These are phyloP conservation scores for Drosophila silvestris DNA, from an alignment of 2,888 invertebrate genomes.

Conservation along the genomic window DNA sequence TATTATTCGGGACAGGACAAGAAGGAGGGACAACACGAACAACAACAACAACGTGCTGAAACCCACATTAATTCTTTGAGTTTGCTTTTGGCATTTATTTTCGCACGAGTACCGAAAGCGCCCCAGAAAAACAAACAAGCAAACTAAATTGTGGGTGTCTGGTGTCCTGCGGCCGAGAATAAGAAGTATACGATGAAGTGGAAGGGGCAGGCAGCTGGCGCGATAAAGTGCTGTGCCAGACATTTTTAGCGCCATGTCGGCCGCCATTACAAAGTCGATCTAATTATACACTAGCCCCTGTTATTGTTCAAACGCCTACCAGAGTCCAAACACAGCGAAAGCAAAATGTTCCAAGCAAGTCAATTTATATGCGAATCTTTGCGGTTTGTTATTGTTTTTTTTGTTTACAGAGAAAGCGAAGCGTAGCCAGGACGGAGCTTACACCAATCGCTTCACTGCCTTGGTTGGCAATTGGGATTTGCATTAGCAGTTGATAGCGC, in stretches of 20 bases:
- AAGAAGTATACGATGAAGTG: background rate
- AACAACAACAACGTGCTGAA: conserved; percentile 31
- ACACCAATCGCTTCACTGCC: conserved; percentile 53
- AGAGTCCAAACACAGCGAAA: conserved; percentile 4
- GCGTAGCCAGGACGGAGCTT: conserved; percentile 20
- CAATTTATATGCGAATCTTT: conserved; percentile 56
- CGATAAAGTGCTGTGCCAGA: conserved; percentile 71
- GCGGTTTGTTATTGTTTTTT: conserved; percentile 35
- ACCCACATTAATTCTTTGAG: conserved; percentile 60
- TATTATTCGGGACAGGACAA: background rate
- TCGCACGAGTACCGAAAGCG: conserved; percentile 35
- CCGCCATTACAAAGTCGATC: conserved; percentile 75
- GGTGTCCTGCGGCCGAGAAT: conserved; percentile 39
- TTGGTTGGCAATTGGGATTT: conserved; percentile 53
- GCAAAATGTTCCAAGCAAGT: conserved; percentile 38
- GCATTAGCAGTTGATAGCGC: conserved; percentile 46
- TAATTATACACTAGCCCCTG: conserved; percentile 67
- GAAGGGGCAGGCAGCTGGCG: conserved; percentile 26
- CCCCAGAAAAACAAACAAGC: conserved; percentile 41
- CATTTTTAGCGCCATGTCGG: conserved; percentile 73
- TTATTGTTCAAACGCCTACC: conserved; percentile 50
- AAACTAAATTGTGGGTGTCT: conserved; percentile 60
- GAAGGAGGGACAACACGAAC: background rate
- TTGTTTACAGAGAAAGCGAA: conserved; percentile 39
- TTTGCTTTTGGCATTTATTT: conserved; percentile 71